Conservation (phyloP, 2,113 vertebrate species). For the Rhineura floridana region DNA sequence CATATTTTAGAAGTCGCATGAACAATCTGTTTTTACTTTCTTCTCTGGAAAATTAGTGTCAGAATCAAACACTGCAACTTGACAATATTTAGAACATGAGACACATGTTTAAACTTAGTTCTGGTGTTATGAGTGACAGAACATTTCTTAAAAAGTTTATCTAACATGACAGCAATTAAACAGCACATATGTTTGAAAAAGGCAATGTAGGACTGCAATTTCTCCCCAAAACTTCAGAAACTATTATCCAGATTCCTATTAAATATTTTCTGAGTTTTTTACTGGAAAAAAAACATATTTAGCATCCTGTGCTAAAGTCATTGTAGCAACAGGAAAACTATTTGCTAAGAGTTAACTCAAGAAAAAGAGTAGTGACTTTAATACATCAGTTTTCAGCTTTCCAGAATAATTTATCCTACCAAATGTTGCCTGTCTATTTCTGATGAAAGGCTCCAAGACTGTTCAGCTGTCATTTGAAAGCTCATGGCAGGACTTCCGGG, state of each 20-base stretch:
- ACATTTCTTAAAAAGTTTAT: not conserved
- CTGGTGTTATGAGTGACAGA: not conserved
- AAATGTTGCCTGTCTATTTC: not conserved
- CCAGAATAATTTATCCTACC: constrained; percentile 14
- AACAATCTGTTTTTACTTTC: not conserved
- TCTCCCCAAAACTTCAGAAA: not conserved
- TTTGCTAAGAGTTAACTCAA: not conserved
- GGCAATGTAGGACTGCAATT: not conserved
- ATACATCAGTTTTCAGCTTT: not conserved
- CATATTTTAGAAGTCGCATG: not conserved
- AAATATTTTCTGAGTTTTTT: not conserved
- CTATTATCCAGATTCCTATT: not conserved
- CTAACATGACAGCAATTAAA: not conserved
- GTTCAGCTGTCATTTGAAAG: not conserved
- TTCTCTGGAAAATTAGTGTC: not conserved
- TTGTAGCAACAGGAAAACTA: not conserved
- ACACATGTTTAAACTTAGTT: not conserved
- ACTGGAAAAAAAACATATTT: not conserved
- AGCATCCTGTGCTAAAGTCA: not conserved
- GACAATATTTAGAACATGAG: not conserved
- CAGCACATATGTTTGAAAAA: not conserved
- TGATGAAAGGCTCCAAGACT: not conserved
- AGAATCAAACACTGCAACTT: not conserved
- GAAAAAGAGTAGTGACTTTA: not conserved
- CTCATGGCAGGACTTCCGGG: no score